Base-by-base conservation (phyloP, 2,888 invertebrate genomes). In the Papilio gigon region DNA sequence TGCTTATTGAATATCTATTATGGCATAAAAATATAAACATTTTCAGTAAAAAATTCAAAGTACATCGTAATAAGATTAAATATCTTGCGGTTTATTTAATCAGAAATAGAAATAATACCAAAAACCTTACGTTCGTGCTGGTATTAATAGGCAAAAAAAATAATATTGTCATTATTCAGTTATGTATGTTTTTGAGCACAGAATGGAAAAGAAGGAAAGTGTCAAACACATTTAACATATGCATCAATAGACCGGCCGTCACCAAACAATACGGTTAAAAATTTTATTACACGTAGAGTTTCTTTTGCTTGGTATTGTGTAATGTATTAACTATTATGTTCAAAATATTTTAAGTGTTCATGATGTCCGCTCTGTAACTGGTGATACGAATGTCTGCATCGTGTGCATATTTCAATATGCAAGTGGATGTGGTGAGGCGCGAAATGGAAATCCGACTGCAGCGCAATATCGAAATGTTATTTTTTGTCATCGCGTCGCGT, bases 401-500 rank as follows among this genome's bases (percentile, higher is more conserved):
- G 50, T 33, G 17, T 85, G 88, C 86, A 88, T 86, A 89, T 88
- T 88, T 88, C 89, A 89, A 90, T 89, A 86, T 81, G 83, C 84
- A 83, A 76, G 83, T 78, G 79, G 83, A 89, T 87, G 90, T 88
- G 83, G 78, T 86, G 84, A 82, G 80, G 84, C 89, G 87, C 72
- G 86, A 88, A 90, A 90, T 90, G 85, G 88, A 84, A 89, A 88
- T 87, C 86, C 86, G 86, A 84, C 83, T 82, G 72, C 71, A 72
- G 73, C 75, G 76, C 76, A 77, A 78, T 78, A 77, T 77, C 75
- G 71, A 71, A 75, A 75, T 73, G 74, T 72, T 72, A 65, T 73
- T 73, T 71, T 71, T 74, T 73, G 71, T 58, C 62, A 25, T 47
- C 44, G 44, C 65, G 22, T 68, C 60, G 62, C 61, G 65, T 61